Evolutionary conservation across 2,113 vertebrate species (phyloP).

Genomic region (Machaerirhynchus nigripectus): DNA sequence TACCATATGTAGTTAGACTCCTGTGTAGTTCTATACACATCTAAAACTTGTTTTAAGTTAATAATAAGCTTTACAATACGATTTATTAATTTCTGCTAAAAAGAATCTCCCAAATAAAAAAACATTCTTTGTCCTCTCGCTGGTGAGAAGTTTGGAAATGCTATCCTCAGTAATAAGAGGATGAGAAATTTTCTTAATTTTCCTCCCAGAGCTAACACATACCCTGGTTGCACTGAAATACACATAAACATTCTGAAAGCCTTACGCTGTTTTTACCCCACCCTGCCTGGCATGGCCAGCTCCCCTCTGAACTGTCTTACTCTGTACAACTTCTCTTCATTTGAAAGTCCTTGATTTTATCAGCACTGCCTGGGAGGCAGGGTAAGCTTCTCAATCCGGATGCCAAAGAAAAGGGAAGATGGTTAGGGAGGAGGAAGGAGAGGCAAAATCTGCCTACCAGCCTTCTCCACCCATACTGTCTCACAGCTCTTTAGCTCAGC

Average conservation of each 20-base stretch:
- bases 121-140: not conserved
- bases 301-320: not conserved
- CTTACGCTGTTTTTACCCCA: not conserved
- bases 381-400: not conserved
- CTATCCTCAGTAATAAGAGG: not conserved
- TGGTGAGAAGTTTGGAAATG: not conserved
- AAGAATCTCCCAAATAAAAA: not conserved
- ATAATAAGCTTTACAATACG: not conserved
- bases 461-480: not conserved
- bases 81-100: not conserved
- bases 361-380: slow-evolving; percentile 19
- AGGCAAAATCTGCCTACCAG: not conserved
- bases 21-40: not conserved
- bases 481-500: not conserved
- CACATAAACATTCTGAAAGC: not conserved
- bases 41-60: not conserved
- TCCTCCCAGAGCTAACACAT: not conserved
- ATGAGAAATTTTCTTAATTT: not conserved
- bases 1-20: not conserved
- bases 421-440: not conserved
- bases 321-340: not conserved
- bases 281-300: not conserved
- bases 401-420: slow-evolving; percentile 9
- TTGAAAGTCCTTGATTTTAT: slow-evolving; percentile 58
- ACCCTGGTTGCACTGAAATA: not conserved